Percentiles rank a stretch among this genome's conserved stretches.
These are phyloP conservation scores for Montipora efflorescens DNA, from an alignment of 64 coral and sea anemone species.

Conservation along the genomic window DNA sequence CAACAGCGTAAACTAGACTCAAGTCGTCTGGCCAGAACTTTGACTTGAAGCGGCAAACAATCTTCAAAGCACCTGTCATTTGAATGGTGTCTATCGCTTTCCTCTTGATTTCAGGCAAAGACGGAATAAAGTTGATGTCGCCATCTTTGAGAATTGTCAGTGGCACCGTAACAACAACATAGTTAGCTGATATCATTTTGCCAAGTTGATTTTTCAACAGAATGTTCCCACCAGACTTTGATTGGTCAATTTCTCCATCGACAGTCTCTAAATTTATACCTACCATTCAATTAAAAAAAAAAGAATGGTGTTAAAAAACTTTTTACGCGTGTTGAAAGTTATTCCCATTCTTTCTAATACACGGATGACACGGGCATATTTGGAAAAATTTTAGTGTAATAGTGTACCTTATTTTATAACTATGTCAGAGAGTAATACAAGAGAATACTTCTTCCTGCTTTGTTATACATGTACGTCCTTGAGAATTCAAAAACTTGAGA, in stretches of 20 bases:
- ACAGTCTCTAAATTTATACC: background rate
- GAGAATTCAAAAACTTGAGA: too few relatives aligned
- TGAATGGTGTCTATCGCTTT: slow-evolving; percentile 80
- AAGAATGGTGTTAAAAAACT: background rate
- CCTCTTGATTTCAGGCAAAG: slow-evolving; percentile 62
- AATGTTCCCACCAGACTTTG: background rate
- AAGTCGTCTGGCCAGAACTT: slow-evolving; percentile 76
- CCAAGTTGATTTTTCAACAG: slow-evolving; percentile 77
- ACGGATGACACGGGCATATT: too few relatives aligned
- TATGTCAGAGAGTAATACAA: too few relatives aligned
- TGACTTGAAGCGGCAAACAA: slow-evolving; percentile 85
- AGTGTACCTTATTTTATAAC: too few relatives aligned
- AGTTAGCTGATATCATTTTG: slow-evolving; percentile 48
- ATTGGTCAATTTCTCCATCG: background rate
- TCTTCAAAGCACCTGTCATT: slow-evolving; percentile 91
- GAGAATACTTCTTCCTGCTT: too few relatives aligned
- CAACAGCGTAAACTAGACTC: slow-evolving; percentile 17
- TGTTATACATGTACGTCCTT: too few relatives aligned
- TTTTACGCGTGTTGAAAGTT: background rate
- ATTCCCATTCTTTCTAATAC: background rate
- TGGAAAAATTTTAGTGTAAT: too few relatives aligned
- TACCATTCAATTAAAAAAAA: background rate
- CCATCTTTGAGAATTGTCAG: slow-evolving; percentile 90
- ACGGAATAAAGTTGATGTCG: slow-evolving; percentile 79
- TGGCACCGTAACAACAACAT: slow-evolving; percentile 84